Conservation (phyloP, 2,888 invertebrate genomes). For the Callyntrura guangdongensis region DNA sequence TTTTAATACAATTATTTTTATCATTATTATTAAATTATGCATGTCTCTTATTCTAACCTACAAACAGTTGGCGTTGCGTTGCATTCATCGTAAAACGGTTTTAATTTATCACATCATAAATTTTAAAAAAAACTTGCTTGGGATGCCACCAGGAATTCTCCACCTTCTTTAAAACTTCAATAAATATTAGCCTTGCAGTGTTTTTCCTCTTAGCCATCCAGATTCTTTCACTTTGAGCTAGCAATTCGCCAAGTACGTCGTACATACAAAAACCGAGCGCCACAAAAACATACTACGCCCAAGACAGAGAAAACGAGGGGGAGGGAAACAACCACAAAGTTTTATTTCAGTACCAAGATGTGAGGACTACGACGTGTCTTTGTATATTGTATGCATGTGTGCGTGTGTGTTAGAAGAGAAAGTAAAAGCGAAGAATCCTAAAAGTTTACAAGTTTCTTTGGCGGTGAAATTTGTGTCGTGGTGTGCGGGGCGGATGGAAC, state of each 20-base stretch:
- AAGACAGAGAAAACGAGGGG: neutral
- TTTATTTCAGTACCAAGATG: neutral
- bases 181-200: neutral
- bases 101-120: conserved; percentile 60
- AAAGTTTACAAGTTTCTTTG: conserved; percentile 20
- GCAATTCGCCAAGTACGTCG: too few relatives aligned
- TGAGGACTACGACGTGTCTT: neutral
- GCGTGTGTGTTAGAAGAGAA: neutral
- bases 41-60: neutral
- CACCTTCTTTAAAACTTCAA: neutral
- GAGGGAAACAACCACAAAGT: neutral
- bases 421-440: neutral
- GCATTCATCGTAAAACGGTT: neutral
- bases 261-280: too few relatives aligned
- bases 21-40: conserved; percentile 27
- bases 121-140: neutral
- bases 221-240: neutral
- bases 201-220: neutral
- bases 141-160: neutral
- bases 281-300: neutral
- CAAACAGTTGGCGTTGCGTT: neutral
- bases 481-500: neutral
- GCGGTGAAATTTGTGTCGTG: neutral
- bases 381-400: neutral
- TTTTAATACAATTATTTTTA: neutral